phyloP scores from a whole-genome alignment of 2,888 invertebrate species.

The Synergus laeviventris region DNA sequence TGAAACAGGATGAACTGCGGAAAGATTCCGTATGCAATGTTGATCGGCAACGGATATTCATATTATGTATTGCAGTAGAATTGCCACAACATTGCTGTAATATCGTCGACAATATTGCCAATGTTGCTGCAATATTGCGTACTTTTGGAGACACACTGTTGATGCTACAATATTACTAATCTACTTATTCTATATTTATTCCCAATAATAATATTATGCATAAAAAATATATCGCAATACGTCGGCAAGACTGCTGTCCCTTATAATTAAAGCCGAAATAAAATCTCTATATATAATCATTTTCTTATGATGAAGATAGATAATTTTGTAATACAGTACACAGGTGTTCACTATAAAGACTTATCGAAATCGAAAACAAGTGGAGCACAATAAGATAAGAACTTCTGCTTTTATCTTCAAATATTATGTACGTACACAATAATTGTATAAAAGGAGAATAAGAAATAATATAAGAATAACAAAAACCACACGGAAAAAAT shows the following conservation, averaged over 20 bases:
- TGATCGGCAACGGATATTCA: too few species aligned
- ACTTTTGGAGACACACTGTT: too few species aligned
- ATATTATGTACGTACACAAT: neutral
- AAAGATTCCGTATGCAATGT: too few species aligned
- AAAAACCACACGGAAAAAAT: too few species aligned
- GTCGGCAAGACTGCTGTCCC: neutral
- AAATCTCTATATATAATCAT: neutral
- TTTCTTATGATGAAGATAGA: neutral
- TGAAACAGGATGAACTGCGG: too few species aligned
- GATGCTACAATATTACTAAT: neutral
- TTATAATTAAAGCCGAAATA: neutral
- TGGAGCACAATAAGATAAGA: neutral
- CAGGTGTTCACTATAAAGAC: neutral
- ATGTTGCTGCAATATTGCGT: too few species aligned
- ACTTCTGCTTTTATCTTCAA: neutral
- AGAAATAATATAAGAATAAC: neutral
- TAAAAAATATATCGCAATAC: neutral
- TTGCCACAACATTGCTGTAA: too few species aligned
- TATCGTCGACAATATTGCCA: too few species aligned
- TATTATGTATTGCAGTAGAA: too few species aligned
- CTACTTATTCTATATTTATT: neutral
- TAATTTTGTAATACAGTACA: too few species aligned
- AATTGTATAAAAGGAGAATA: neutral
- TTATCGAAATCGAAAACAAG: neutral
- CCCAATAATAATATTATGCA: neutral